These are phyloP conservation scores for Temnothorax ravouxi DNA, from an alignment of 2,888 invertebrate species.

Conservation along the genomic window DNA sequence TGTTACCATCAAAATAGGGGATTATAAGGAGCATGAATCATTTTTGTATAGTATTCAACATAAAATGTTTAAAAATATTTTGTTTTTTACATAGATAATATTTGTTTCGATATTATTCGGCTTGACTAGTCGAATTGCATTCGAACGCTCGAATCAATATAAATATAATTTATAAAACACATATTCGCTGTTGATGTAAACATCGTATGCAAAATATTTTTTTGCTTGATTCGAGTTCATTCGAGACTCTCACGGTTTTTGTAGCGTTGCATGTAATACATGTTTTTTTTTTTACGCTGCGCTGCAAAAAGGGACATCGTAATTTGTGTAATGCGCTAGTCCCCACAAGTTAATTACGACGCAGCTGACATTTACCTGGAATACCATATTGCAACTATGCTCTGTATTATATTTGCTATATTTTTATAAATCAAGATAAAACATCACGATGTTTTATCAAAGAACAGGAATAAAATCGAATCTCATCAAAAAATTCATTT, in stretches of 20 bases:
- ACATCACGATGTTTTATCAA: neutral
- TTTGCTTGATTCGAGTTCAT: slow-evolving; percentile 7
- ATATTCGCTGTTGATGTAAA: slow-evolving; percentile 5
- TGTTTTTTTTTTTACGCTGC: slow-evolving; percentile 11
- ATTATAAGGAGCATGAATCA: neutral
- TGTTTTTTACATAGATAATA: neutral
- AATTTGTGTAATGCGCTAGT: slow-evolving; percentile 44
- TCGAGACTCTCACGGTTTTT: slow-evolving; percentile 1
- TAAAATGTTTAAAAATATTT: slow-evolving; percentile 2
- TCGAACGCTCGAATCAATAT: neutral
- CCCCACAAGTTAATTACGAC: slow-evolving; percentile 19
- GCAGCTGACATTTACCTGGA: slow-evolving; percentile 21
- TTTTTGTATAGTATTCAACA: neutral
- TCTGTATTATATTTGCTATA: neutral
- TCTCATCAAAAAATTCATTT: no score
- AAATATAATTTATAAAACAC: slow-evolving; percentile 26
- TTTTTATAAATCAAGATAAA: neutral
- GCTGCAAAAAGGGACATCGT: slow-evolving; percentile 8
- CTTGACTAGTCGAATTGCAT: neutral
- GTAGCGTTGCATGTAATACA: neutral
- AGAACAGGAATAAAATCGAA: neutral
- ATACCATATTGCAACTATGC: slow-evolving; percentile 19
- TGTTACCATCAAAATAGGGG: neutral
- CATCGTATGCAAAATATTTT: neutral
- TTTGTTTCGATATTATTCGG: neutral